Evolutionary conservation across 1,140 invertebrate genomes (phyloP).

Genomic region (Marisa cornuarietis): DNA sequence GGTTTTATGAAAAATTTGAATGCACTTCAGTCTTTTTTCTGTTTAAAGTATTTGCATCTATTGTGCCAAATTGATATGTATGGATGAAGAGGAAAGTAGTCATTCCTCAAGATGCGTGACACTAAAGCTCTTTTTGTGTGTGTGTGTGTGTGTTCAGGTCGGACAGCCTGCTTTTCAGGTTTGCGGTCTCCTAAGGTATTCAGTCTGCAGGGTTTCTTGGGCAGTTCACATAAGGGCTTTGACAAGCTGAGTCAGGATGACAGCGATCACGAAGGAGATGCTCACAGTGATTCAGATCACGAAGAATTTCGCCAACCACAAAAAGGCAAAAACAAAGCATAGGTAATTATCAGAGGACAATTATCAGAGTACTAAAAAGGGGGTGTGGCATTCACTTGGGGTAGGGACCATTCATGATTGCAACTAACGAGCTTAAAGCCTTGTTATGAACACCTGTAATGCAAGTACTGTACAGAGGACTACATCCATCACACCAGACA

Average conservation of each 20-base stretch:
- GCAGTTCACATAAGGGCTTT: conserved; percentile 49
- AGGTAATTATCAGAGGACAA: background rate
- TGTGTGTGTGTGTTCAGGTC: conserved; percentile 2
- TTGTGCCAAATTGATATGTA: no score
- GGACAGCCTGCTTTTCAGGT: conserved; percentile 16
- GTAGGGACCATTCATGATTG: background rate
- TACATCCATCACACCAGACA: no score
- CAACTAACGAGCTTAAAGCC: no score
- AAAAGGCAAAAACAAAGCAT: conserved; percentile 17
- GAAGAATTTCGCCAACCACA: conserved; percentile 38
- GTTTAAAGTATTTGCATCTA: no score
- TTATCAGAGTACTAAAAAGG: background rate
- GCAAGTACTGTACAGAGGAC: no score
- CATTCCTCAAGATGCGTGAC: no score
- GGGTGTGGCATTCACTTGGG: background rate
- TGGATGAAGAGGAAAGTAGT: no score
- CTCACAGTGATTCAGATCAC: conserved; percentile 41
- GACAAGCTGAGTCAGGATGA: conserved; percentile 47
- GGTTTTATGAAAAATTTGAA: no score
- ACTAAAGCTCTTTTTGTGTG: no score
- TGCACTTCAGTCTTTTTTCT: no score
- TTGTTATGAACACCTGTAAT: no score
- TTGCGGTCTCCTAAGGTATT: conserved; percentile 22
- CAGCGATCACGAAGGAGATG: conserved; percentile 47
- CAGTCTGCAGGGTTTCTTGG: conserved; percentile 32